These are phyloP conservation scores for Caenorhabditis briggsae DNA, from an alignment of 1,140 invertebrate species.

Conservation along the genomic window DNA sequence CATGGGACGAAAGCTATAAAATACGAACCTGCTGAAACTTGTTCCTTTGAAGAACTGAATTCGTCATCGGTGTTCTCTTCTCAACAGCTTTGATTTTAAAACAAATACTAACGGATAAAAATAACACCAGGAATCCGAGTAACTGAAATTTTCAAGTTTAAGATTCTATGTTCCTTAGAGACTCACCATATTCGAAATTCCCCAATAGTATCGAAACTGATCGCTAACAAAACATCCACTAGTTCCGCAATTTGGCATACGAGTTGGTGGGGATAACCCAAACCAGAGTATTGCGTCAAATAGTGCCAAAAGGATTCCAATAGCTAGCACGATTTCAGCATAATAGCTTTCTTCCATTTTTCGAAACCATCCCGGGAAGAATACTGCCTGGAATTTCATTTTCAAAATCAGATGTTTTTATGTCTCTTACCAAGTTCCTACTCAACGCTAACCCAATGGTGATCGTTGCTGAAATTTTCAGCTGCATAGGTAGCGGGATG, in stretches of 20 bases:
- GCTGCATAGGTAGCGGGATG: not conserved
- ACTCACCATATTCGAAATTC: slow-evolving; percentile 42
- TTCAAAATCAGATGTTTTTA: not conserved
- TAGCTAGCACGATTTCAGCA: not conserved
- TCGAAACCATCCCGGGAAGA: not conserved
- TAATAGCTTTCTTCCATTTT: slow-evolving; percentile 17
- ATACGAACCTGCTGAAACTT: slow-evolving; percentile 1
- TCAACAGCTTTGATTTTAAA: slow-evolving; percentile 30
- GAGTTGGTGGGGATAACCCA: not conserved
- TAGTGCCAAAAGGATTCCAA: not conserved
- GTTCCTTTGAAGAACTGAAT: not conserved
- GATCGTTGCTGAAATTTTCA: slow-evolving; percentile 1
- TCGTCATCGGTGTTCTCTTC: not conserved
- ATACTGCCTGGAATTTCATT: not conserved
- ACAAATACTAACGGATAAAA: not conserved
- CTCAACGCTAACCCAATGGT: slow-evolving; percentile 44
- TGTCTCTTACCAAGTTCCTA: slow-evolving; percentile 39
- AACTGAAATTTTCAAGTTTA: not conserved
- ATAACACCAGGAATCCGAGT: not conserved
- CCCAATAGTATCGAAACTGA: slow-evolving; percentile 55
- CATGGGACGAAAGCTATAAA: not conserved
- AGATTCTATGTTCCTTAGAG: not conserved
- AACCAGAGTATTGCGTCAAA: slow-evolving; percentile 8
- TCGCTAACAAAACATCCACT: slow-evolving; percentile 51
- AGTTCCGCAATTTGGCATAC: slow-evolving; percentile 12